Conservation (phyloP, 2,888 invertebrate species). For the Drosophila merina region DNA sequence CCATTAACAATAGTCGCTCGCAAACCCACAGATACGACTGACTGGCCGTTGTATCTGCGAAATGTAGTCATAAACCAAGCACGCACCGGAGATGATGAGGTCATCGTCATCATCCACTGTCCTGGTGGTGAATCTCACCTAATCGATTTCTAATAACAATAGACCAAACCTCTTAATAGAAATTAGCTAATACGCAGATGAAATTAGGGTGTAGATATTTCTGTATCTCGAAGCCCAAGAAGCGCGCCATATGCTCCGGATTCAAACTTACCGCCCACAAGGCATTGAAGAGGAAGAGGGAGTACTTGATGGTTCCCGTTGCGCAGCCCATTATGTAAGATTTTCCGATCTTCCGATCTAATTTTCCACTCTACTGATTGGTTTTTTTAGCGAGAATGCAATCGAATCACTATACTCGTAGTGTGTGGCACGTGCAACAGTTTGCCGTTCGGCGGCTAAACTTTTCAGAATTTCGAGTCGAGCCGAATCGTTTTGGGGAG, state of each 20-base stretch:
- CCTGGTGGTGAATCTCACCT: slow-evolving; percentile 15
- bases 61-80: slow-evolving; percentile 58
- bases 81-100: slow-evolving; percentile 77
- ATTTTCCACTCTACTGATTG: slow-evolving; percentile 8
- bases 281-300: slow-evolving; percentile 76
- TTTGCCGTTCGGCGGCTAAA: slow-evolving; percentile 16
- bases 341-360: slow-evolving; percentile 32
- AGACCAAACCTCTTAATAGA: not conserved
- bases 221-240: not conserved
- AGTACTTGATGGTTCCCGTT: slow-evolving; percentile 76
- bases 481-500: slow-evolving; percentile 26
- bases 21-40: slow-evolving; percentile 15
- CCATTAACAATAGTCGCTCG: slow-evolving; percentile 57
- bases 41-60: slow-evolving; percentile 13
- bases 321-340: slow-evolving; percentile 75
- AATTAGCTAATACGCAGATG: slow-evolving; percentile 10
- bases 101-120: slow-evolving; percentile 79
- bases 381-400: slow-evolving; percentile 15
- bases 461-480: slow-evolving; percentile 19
- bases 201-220: not conserved
- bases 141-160: slow-evolving; percentile 11
- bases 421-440: slow-evolving; percentile 60
- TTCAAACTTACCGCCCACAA: slow-evolving; percentile 79
- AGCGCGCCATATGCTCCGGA: slow-evolving; percentile 50
- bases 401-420: not conserved